Base-by-base conservation (phyloP, 2,888 invertebrate genomes). In the Apamea crenata region DNA sequence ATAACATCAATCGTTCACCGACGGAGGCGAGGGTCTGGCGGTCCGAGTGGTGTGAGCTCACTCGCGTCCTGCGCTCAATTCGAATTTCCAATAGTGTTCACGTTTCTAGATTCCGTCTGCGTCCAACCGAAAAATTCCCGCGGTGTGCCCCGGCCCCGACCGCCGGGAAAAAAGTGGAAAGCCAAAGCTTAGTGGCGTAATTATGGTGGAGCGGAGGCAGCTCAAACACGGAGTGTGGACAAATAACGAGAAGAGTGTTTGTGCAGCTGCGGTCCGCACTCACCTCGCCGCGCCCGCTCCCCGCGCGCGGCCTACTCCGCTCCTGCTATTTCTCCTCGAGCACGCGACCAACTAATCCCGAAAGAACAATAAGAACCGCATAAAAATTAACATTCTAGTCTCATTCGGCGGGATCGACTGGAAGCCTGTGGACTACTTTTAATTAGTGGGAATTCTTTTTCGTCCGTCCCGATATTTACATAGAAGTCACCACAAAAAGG, bases 401-500 rank as follows among this genome's bases (percentile, higher is more conserved):
- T 92, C 92, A 93, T 94, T 93, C 91, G 89, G 90, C 91, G 91
- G 91, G 91, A 94, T 93, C 92, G 92, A 91, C 92, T 91, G 89
- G 92, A 88, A 88, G 91, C 89, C 87, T 88, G 91, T 92, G 91
- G 93, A 92, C 93, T 93, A 94, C 93, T 94, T 96, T 95, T 95
- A 96, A 95, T 96, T 95, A 95, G 94, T 92, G 93, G 89, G 93
- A 94, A 93, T 94, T 93, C 92, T 94, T 94, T 94, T 94, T 93
- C 91, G 93, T 93, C 92, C 91, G 91, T 90, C 90, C 92, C 91
- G 93, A 94, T 94, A 95, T 96, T 96, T 95, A 95, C 95, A 95
- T 96, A 94, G 94, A 95, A 95, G 94, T 95, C 93, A 94, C 95
- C 95, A 93, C 95, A 96, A 95, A 95, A 95, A 94, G 92, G 93